phyloP scores from a whole-genome alignment of 2,797 vertebrate genomes.

The Podarcis lilfordi region DNA sequence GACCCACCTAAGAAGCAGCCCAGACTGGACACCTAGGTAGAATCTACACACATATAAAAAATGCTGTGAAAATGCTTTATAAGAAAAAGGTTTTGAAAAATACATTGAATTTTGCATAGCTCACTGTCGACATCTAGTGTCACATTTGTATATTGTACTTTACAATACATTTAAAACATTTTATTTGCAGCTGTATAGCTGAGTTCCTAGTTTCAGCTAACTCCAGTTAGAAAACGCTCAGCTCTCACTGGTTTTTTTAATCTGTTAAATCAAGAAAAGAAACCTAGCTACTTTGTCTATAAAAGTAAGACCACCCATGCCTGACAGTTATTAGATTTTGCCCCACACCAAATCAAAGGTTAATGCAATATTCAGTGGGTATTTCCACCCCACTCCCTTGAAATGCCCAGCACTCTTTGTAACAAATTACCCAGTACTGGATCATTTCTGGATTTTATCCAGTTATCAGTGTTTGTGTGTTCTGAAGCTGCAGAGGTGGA shows the following conservation, averaged over 20 bases:
- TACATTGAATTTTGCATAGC: no score
- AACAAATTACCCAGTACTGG: not conserved
- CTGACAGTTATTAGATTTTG: not conserved
- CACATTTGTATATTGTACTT: no score
- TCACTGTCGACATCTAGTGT: no score
- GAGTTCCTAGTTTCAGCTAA: not conserved
- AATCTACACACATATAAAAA: no score
- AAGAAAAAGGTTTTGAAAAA: no score
- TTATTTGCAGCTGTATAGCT: no score
- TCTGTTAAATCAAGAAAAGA: not conserved
- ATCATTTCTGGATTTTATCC: not conserved
- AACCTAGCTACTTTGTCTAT: not conserved
- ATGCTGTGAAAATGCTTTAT: no score
- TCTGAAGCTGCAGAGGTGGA: no score
- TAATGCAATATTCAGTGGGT: not conserved
- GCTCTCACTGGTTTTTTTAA: not conserved
- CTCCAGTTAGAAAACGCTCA: not conserved
- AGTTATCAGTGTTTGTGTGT: not conserved
- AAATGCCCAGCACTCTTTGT: not conserved
- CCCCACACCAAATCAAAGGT: not conserved
- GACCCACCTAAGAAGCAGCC: no score
- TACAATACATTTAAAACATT: no score
- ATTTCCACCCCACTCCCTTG: not conserved
- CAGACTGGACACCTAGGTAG: no score
- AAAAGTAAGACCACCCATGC: not conserved